A percentile compares a stretch with the other conserved stretches of the same genome.
Evolutionary conservation across 2,113 vertebrate genomes (phyloP).

Genomic region (Aramus guarauna): DNA sequence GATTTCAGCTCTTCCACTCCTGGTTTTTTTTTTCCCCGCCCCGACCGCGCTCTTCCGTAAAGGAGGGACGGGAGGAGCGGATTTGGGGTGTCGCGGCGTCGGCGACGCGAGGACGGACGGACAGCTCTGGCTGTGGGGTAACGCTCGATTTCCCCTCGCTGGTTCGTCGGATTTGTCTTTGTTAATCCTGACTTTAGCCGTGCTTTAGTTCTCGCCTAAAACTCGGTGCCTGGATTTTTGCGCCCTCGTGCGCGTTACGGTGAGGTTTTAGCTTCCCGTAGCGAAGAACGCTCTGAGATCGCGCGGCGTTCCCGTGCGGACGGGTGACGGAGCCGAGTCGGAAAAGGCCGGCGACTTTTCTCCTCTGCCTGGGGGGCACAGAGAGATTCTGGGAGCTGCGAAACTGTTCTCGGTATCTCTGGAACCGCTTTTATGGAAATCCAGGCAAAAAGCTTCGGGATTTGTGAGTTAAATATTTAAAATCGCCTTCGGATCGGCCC

Average conservation of each 20-base stretch:
- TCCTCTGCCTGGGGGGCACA: no score
- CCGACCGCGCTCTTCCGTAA: not conserved
- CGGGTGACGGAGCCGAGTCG: no score
- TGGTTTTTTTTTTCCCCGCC: not conserved
- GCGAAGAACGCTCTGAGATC: not conserved
- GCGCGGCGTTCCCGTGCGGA: no score
- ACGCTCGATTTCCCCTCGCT: not conserved
- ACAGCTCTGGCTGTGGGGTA: not conserved
- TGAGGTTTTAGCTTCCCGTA: no score
- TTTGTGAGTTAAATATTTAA: accelerated
- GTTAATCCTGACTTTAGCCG: not conserved
- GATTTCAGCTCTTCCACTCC: not conserved
- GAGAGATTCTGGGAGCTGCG: no score
- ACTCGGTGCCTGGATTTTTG: no score
- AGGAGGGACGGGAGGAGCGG: no score
- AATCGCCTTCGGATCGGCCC: no score
- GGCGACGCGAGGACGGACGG: not conserved
- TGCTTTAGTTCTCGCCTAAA: not conserved
- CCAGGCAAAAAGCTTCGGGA: not conserved
- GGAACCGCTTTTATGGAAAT: not conserved
- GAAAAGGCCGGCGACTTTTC: no score
- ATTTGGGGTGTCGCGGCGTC: not conserved
- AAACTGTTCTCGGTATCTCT: no score
- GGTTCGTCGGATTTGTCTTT: no score
- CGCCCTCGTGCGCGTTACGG: no score